Evolutionary conservation across 2,888 invertebrate genomes (phyloP).

Genomic region (Oscheius sp.): DNA sequence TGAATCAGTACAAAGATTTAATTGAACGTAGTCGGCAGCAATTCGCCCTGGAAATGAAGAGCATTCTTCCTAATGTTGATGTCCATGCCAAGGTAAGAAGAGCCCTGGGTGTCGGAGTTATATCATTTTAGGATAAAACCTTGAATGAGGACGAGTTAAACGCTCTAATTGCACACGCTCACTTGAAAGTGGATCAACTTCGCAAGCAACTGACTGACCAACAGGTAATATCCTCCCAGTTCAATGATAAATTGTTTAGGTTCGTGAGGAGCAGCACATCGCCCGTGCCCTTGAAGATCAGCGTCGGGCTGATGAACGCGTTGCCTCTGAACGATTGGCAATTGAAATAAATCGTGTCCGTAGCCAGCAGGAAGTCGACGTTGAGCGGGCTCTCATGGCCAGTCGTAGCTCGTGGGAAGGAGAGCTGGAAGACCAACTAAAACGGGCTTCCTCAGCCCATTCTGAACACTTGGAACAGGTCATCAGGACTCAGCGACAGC

Average conservation of each 20-base stretch:
- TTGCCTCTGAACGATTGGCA: constrained; percentile 78
- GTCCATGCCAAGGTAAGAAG: constrained; percentile 79
- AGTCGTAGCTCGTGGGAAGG: constrained; percentile 74
- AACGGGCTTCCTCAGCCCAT: constrained; percentile 87
- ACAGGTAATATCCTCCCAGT: constrained; percentile 75
- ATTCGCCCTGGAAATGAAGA: constrained; percentile 75
- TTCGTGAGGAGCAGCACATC: constrained; percentile 79
- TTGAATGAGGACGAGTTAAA: constrained; percentile 82
- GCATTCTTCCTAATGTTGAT: constrained; percentile 83
- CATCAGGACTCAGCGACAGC: constrained; percentile 79
- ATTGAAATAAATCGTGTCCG: constrained; percentile 79
- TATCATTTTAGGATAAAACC: constrained; percentile 72
- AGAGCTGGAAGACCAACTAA: constrained; percentile 83
- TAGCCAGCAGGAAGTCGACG: constrained; percentile 52
- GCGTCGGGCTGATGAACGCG: constrained; percentile 78
- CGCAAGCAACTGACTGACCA: constrained; percentile 82
- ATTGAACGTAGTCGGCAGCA: constrained; percentile 77
- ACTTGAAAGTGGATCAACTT: constrained; percentile 82
- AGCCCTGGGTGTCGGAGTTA: background rate
- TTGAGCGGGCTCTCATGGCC: constrained; percentile 57
- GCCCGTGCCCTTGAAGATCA: constrained; percentile 80
- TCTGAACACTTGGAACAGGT: constrained; percentile 79
- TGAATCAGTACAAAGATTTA: constrained; percentile 86
- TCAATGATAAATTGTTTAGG: constrained; percentile 72
- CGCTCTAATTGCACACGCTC: constrained; percentile 84